Evolutionary conservation across 2,888 invertebrate species (phyloP), one percentile per base, ranked within the genome.

Genomic region (Hirtodrosophila confusa): DNA sequence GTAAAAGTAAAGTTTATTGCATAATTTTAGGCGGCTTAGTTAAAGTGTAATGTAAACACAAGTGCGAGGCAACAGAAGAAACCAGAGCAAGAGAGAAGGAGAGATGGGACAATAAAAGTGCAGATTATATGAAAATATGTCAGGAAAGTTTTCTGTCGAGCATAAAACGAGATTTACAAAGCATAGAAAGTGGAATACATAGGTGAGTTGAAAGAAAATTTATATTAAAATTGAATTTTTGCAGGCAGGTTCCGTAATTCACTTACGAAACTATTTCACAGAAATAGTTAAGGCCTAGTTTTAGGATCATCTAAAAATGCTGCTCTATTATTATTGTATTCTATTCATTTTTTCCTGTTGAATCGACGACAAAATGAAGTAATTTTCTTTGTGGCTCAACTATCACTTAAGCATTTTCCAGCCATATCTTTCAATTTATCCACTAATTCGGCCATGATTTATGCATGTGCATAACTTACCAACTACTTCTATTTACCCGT

Each of bases 1-100:
- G 83, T 85, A 82, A 86, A 76, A 83, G 75, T 77, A 84, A 84
- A 86, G 86, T 84, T 84, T 86, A 88, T 84, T 85, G 84, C 84
- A 86, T 88, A 88, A 83, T 84, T 86, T 84, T 74, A 80, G 80
- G 67, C 84, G 70, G 86, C 80, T 83, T 80, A 88, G 75, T 77
- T 75, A 75, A 83, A 83, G 84, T 84, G 84, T 75, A 84, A 84
- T 86, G 88, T 84, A 84, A 88, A 84, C 83, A 82, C 65, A 75
- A 63, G 54, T 41, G 57, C 56, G 60, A 48, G 51, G 56, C 48
- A 36, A 24, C 39, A 57, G 40, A 6, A 39, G 40, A 11, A 41
- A 54, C n/a, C 9, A 23, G 41, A 27, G 24, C 44, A 40, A 49
- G 31, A 24, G 11, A 33, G 23, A 23, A 37, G 11, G 48, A 50